A percentile compares a stretch with the other conserved stretches of the same genome.
Conservation (phyloP, 2,797 vertebrate genomes). For the Microctenopoma steveboyesi region DNA sequence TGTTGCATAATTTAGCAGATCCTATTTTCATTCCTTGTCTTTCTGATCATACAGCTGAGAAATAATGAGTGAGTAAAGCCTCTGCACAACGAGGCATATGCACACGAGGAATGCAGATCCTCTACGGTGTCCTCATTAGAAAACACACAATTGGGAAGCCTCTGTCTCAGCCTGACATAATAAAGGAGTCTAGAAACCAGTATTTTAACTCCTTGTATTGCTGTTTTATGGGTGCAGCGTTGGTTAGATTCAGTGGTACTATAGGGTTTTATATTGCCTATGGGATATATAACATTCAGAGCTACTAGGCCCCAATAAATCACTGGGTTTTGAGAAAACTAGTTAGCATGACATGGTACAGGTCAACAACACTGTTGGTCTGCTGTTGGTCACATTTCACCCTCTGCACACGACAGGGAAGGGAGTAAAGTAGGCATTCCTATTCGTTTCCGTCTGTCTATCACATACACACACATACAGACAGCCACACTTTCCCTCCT, state of each 20-base stretch:
- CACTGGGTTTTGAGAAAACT: slow-evolving; percentile 55
- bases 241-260: slow-evolving; percentile 60
- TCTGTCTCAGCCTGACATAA: slow-evolving; percentile 15
- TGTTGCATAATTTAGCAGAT: slow-evolving; percentile 1
- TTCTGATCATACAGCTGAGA: slow-evolving; percentile 32
- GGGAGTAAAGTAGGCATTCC: slow-evolving; percentile 47
- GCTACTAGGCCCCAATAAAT: slow-evolving; percentile 69
- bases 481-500: slow-evolving; percentile 54
- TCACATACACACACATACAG: slow-evolving; percentile 41
- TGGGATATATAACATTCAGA: slow-evolving; percentile 57
- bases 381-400: slow-evolving; percentile 80
- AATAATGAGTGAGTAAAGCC: slow-evolving; percentile 50
- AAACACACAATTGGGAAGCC: slow-evolving; percentile 33
- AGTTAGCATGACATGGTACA: slow-evolving; percentile 71
- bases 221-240: slow-evolving; percentile 63
- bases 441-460: slow-evolving; percentile 45
- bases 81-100: slow-evolving; percentile 72
- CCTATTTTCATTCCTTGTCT: slow-evolving; percentile 15
- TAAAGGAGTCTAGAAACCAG: slow-evolving; percentile 15
- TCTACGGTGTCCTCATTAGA: slow-evolving; percentile 63
- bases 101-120: slow-evolving; percentile 79
- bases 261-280: slow-evolving; percentile 63
- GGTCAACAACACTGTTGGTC: slow-evolving; percentile 68
- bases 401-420: slow-evolving; percentile 56
- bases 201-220: slow-evolving; percentile 47